Evolutionary conservation across 2,113 vertebrate genomes (phyloP), one percentile per base, ranked within the genome.

Genomic region (Tapirus terrestris): DNA sequence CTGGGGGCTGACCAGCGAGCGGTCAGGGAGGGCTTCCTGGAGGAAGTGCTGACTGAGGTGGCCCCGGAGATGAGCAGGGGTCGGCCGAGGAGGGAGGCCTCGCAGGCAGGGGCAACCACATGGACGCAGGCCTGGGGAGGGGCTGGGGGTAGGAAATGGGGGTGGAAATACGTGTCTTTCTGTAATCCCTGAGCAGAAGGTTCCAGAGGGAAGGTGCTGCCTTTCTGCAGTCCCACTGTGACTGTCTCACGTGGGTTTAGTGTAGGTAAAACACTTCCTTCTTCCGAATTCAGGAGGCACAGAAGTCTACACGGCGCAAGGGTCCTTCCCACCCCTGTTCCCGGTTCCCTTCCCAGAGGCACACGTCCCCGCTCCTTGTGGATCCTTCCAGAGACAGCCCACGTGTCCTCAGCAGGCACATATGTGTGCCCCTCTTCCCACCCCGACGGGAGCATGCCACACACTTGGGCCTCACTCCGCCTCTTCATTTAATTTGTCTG

Each of bases 371-470:
- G 48, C 6, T 6, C 14, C 61, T 39, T 17, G 0, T 0, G 63
- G 10, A 14, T 3, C 53, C 53, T 51, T 60, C 73, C 16, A 1
- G 73, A 29, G 89, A 27, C 0, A 1, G 21, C 53, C 81, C 23
- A 29, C 5, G 0, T 17, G 3, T 14, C 4, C 21, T 68, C 7
- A 12, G 72, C n/a, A 25, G 9, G 25, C 0, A 0, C 18, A 9
- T n/a, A 8, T 25, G 6, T 1, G 0, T 2, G 25, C 2, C 12
- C 11, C 10, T 0, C 75, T n/a, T 17, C 31, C 1, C 0, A 14
- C 33, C 67, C 67, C 0, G 0, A 2, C 5, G 43, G 25, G 0
- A 3, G 25, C 68, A 4, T 9, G 2, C 3, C 11, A 2, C 3
- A 0, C 61, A 5, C 51, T 45, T 48, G 7, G 51, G 4, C 33